Evolutionary conservation across 2,888 invertebrate genomes (phyloP).

Genomic region (Encarsia formosa): DNA sequence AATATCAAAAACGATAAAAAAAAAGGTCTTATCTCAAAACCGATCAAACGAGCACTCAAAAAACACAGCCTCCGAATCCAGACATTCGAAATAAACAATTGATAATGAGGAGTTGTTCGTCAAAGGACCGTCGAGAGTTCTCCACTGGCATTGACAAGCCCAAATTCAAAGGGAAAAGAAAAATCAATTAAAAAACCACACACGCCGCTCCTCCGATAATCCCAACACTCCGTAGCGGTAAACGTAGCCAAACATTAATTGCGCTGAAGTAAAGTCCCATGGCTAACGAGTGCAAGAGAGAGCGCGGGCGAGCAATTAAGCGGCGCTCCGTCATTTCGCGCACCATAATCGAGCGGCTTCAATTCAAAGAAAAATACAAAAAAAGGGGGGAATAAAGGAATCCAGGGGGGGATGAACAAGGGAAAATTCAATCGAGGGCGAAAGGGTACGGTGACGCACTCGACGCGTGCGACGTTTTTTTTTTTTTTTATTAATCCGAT

Average conservation of each 20-base stretch:
- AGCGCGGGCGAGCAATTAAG: slow-evolving; percentile 22
- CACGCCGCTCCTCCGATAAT: neutral
- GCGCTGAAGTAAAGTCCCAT: neutral
- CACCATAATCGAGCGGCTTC: slow-evolving; percentile 21
- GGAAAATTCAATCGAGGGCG: slow-evolving; percentile 3
- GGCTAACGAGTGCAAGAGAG: no score
- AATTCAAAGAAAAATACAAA: slow-evolving; percentile 9
- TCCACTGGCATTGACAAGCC: no score
- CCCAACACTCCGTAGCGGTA: neutral
- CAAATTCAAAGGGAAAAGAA: no score
- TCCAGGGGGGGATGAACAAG: neutral
- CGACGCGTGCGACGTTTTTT: slow-evolving; percentile 21
- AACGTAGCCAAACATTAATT: neutral
- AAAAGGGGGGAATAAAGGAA: neutral
- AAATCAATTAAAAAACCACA: no score
- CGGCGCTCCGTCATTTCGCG: slow-evolving; percentile 16
- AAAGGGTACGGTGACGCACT: neutral
- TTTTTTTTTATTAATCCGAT: slow-evolving; percentile 26
- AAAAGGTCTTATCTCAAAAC: no score
- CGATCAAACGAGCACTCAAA: no score
- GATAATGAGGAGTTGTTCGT: no score
- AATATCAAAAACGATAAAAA: no score
- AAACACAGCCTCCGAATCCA: no score
- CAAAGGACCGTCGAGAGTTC: no score
- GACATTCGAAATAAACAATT: no score